These are phyloP conservation scores for Grapholita molesta DNA, from an alignment of 1,140 invertebrate genomes.

Conservation along the genomic window DNA sequence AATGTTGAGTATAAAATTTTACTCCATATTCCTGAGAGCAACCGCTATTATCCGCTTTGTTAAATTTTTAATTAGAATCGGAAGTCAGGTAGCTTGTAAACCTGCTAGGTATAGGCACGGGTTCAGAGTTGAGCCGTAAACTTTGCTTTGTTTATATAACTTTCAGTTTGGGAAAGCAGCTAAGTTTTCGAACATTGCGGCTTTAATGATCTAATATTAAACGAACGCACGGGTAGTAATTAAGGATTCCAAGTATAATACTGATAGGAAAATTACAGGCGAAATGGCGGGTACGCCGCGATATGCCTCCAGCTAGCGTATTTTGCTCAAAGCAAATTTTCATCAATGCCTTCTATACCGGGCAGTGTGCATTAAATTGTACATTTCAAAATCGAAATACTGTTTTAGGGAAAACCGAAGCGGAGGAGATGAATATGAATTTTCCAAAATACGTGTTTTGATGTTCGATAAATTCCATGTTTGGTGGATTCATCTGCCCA, in stretches of 20 bases:
- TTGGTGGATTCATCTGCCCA: no score
- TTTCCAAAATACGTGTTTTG: background rate
- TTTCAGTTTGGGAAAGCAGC: constrained; percentile 63
- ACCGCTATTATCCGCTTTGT: constrained; percentile 46
- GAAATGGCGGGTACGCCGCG: background rate
- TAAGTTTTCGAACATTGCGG: constrained; percentile 73
- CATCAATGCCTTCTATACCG: background rate
- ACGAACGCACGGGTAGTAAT: constrained; percentile 71
- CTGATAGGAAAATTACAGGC: constrained; percentile 46
- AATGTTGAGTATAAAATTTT: constrained; percentile 32
- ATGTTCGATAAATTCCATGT: background rate
- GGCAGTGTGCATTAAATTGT: constrained; percentile 4
- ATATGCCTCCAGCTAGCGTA: background rate
- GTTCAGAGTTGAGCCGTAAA: constrained; percentile 63
- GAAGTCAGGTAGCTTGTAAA: constrained; percentile 57
- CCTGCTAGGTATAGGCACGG: constrained; percentile 54
- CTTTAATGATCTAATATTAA: constrained; percentile 77
- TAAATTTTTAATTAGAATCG: constrained; percentile 72
- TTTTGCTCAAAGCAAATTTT: background rate
- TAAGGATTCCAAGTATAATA: constrained; percentile 64
- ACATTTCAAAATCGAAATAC: constrained; percentile 4
- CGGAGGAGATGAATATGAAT: background rate
- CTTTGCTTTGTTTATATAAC: constrained; percentile 71
- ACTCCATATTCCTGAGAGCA: constrained; percentile 38
- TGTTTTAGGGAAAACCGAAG: background rate